Percentiles rank a stretch among this genome's conserved stretches.
These are phyloP conservation scores for Hipposideros larvatus DNA, from an alignment of 2,797 vertebrate genomes.

Conservation along the genomic window DNA sequence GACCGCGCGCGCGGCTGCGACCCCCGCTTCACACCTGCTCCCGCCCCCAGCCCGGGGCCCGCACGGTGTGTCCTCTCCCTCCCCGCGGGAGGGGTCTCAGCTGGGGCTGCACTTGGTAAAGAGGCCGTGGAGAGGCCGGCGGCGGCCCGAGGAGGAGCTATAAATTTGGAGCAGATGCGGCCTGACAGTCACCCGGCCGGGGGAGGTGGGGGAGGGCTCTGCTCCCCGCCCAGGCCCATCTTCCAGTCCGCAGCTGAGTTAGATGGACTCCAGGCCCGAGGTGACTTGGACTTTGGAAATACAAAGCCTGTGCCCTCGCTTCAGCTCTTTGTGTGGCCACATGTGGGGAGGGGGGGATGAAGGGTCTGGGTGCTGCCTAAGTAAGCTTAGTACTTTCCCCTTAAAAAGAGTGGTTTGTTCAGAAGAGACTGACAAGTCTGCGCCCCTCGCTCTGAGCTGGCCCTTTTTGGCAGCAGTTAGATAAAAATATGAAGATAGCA, in stretches of 20 bases:
- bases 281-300: background rate
- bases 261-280: background rate
- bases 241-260: conserved; percentile 42
- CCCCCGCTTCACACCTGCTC: conserved; percentile 79
- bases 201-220: conserved; percentile 23
- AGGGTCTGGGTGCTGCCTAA: background rate
- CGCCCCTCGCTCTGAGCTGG: background rate
- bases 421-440: background rate
- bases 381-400: background rate
- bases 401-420: background rate
- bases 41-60: conserved; percentile 83
- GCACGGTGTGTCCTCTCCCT: conserved; percentile 74
- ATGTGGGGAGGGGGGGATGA: background rate
- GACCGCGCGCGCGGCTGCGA: conserved; percentile 68
- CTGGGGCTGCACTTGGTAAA: conserved; percentile 92
- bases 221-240: background rate
- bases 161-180: conserved; percentile 87
- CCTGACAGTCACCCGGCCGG: conserved; percentile 74
- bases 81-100: conserved; percentile 91
- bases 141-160: conserved; percentile 72
- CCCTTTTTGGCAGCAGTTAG: background rate
- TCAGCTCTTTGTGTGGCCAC: background rate
- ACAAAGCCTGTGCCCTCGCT: background rate
- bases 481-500: background rate
- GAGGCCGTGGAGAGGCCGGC: conserved; percentile 84